These are phyloP conservation scores for Chondrosia reniformis DNA, from an alignment of 37 sponge, comb jelly and placozoan genomes.

Conservation along the genomic window DNA sequence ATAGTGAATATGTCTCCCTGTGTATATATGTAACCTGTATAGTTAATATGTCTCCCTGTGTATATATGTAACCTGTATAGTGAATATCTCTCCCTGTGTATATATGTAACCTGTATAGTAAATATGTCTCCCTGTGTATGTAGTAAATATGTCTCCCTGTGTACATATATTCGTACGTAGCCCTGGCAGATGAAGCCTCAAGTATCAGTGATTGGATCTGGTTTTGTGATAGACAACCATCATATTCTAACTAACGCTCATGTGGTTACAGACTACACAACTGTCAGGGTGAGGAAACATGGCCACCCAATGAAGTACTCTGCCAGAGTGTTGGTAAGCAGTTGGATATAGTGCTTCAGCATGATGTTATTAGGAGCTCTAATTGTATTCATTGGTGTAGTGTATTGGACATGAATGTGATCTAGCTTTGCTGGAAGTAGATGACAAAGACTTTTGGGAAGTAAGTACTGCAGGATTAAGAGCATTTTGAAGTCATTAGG, in stretches of 20 bases:
- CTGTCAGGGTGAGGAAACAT: neutral
- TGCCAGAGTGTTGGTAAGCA: neutral
- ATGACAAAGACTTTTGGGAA: conserved; percentile 8
- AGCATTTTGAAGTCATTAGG: neutral
- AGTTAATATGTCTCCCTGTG: neutral
- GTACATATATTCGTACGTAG: neutral
- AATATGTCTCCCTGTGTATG: neutral
- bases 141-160: neutral
- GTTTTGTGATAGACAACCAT: neutral
- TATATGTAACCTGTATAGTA: neutral
- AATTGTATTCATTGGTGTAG: no score
- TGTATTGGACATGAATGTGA: conserved; percentile 10
- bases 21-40: neutral
- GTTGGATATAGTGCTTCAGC: no score
- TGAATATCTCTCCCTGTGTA: neutral
- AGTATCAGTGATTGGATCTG: neutral
- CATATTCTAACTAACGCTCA: conserved; percentile 5
- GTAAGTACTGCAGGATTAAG: neutral
- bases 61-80: neutral
- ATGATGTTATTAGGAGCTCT: no score
- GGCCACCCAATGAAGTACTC: conserved; percentile 14
- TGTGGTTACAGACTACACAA: conserved; percentile 8
- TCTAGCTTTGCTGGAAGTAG: conserved; percentile 4
- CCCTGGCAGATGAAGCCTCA: conserved; percentile 20
- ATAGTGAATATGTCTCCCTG: neutral